Percentiles rank a stretch among this genome's conserved stretches.
Evolutionary conservation across 2,888 invertebrate genomes (phyloP).

Genomic region (Diloba caeruleocephala): DNA sequence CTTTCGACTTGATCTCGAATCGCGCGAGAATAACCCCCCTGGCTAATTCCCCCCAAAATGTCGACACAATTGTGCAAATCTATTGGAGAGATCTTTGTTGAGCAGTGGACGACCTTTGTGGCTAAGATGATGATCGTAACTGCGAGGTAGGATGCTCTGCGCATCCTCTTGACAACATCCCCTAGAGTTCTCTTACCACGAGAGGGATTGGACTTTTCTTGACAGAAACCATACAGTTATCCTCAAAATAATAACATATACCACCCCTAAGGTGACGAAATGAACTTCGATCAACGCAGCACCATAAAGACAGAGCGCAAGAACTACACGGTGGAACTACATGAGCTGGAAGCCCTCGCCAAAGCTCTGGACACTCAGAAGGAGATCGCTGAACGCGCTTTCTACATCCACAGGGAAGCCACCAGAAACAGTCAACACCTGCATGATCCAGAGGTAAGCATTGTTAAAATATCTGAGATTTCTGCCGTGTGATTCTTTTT

Average conservation of each 20-base stretch:
- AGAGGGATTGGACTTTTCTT: too few relatives aligned
- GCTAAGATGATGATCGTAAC: too few relatives aligned
- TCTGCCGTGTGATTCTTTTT: not conserved
- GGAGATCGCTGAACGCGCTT: constrained; percentile 91
- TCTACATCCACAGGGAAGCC: constrained; percentile 91
- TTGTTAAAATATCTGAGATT: not conserved
- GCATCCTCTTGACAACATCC: too few relatives aligned
- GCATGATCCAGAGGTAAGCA: constrained; percentile 91
- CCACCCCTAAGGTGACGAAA: constrained; percentile 71
- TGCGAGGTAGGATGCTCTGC: too few relatives aligned
- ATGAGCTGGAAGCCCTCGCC: constrained; percentile 92
- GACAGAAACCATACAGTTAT: too few relatives aligned
- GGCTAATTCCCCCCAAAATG: too few relatives aligned
- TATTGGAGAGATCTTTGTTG: too few relatives aligned
- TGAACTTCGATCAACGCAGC: constrained; percentile 81
- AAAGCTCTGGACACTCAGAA: constrained; percentile 94
- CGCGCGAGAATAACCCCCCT: too few relatives aligned
- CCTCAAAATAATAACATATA: not conserved
- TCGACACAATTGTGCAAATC: too few relatives aligned
- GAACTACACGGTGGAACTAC: constrained; percentile 88
- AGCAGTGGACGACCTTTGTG: too few relatives aligned
- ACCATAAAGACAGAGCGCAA: constrained; percentile 64
- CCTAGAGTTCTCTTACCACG: too few relatives aligned
- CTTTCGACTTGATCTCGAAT: too few relatives aligned
- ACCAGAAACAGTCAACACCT: constrained; percentile 86